Evolutionary conservation across 1,140 invertebrate genomes (phyloP).

Genomic region (Aplysia californica): DNA sequence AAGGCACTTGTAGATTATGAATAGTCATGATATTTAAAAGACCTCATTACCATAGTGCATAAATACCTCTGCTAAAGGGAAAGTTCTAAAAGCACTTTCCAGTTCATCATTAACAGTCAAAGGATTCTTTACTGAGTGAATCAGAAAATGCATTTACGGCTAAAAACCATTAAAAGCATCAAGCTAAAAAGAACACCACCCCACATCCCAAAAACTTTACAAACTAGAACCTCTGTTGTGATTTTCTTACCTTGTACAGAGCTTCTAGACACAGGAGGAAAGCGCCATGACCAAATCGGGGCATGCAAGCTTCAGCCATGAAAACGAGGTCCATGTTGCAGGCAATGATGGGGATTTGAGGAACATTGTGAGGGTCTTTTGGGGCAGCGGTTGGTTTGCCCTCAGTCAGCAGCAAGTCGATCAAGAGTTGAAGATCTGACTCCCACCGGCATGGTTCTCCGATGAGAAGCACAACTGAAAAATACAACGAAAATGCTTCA

Average conservation of each 20-base stretch:
- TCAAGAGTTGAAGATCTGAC: slow-evolving; percentile 73
- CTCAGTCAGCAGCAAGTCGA: slow-evolving; percentile 77
- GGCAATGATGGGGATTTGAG: slow-evolving; percentile 73
- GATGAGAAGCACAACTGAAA: slow-evolving; percentile 67
- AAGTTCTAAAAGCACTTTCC: no score
- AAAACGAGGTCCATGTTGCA: slow-evolving; percentile 69
- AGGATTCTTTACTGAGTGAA: no score
- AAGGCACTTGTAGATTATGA: no score
- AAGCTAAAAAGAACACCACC: no score
- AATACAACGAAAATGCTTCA: slow-evolving; percentile 11
- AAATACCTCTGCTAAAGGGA: no score
- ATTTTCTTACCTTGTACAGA: slow-evolving; percentile 60
- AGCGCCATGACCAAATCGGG: slow-evolving; percentile 67
- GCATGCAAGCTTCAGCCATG: slow-evolving; percentile 69
- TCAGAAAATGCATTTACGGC: no score
- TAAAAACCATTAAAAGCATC: no score
- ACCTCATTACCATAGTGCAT: no score
- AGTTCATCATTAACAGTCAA: no score
- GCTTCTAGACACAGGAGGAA: slow-evolving; percentile 66
- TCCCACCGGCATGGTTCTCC: slow-evolving; percentile 68
- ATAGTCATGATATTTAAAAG: no score
- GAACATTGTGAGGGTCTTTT: slow-evolving; percentile 68
- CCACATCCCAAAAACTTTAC: no score
- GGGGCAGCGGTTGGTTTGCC: slow-evolving; percentile 69
- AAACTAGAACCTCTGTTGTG: no score